Evolutionary conservation across 2,797 vertebrate species (phyloP).

Genomic region (Oreochromis grahami): DNA sequence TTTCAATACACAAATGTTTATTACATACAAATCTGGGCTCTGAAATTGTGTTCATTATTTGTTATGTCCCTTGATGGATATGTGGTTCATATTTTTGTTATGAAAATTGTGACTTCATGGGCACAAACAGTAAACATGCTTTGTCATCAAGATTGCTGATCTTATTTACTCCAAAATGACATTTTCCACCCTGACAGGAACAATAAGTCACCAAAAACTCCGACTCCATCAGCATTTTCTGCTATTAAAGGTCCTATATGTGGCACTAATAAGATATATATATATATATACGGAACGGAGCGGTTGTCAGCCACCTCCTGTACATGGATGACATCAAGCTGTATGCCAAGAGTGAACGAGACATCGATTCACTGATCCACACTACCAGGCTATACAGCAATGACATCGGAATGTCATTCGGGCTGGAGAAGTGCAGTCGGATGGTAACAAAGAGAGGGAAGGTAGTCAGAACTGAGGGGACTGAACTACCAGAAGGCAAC

Average conservation of each 20-base stretch:
- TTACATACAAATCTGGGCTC: not conserved
- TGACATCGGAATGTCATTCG: too few relatives aligned
- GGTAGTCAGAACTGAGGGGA: too few relatives aligned
- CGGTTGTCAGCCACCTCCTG: too few relatives aligned
- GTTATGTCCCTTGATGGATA: not conserved
- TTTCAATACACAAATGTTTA: not conserved
- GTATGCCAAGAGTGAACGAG: too few relatives aligned
- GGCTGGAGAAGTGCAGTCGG: too few relatives aligned
- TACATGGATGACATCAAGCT: too few relatives aligned
- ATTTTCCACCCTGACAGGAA: constrained; percentile 22
- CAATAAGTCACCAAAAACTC: constrained; percentile 6
- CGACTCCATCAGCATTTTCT: constrained; percentile 27
- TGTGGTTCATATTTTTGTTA: not conserved
- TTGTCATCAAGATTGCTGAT: constrained; percentile 28
- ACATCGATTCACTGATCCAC: too few relatives aligned
- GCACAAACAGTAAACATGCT: constrained; percentile 2
- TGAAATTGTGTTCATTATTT: not conserved
- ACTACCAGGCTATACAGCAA: too few relatives aligned
- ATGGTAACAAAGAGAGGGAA: too few relatives aligned
- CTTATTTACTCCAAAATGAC: constrained; percentile 25
- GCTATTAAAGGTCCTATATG: constrained; percentile 35
- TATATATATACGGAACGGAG: too few relatives aligned
- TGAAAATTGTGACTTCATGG: not conserved
- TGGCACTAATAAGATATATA: constrained; percentile 27
- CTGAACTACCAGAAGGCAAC: too few relatives aligned